These are phyloP conservation scores for Platyscapa corneri DNA, from an alignment of 1,140 invertebrate genomes.

Conservation along the genomic window DNA sequence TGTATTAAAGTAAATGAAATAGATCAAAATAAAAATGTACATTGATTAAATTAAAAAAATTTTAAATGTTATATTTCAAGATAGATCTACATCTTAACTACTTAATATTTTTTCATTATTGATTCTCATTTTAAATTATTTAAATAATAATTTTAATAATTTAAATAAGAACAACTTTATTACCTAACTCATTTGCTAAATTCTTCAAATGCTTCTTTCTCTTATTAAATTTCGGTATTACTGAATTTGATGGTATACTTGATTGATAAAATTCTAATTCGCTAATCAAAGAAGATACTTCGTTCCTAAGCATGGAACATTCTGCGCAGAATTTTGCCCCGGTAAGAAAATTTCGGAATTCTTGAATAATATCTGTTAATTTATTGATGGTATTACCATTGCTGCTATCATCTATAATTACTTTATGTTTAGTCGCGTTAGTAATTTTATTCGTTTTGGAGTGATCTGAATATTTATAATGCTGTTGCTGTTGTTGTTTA, in stretches of 20 bases:
- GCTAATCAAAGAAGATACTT: slow-evolving; percentile 54
- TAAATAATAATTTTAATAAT: no score
- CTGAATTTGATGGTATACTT: background rate
- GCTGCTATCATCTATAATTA: slow-evolving; percentile 1
- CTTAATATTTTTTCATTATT: no score
- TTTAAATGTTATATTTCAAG: no score
- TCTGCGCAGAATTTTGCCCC: slow-evolving; percentile 55
- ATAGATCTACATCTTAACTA: no score
- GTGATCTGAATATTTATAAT: background rate
- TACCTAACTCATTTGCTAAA: slow-evolving; percentile 54
- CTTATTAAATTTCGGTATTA: slow-evolving; percentile 17
- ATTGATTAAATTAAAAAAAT: no score
- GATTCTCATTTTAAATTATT: no score
- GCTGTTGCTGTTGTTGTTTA: slow-evolving; percentile 13
- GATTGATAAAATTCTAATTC: slow-evolving; percentile 54
- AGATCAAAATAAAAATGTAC: no score
- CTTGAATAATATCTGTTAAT: slow-evolving; percentile 56
- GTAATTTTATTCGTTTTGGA: slow-evolving; percentile 36
- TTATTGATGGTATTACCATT: slow-evolving; percentile 40
- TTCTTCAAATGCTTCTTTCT: slow-evolving; percentile 50
- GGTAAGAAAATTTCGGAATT: slow-evolving; percentile 51
- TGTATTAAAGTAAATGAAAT: no score
- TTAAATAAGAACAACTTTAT: no score
- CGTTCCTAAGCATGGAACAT: slow-evolving; percentile 46
- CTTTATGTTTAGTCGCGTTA: background rate